Percentiles rank a stretch among this genome's conserved stretches.
phyloP scores from a whole-genome alignment of 1,140 invertebrate species.

The Tetramorium simillimum region DNA sequence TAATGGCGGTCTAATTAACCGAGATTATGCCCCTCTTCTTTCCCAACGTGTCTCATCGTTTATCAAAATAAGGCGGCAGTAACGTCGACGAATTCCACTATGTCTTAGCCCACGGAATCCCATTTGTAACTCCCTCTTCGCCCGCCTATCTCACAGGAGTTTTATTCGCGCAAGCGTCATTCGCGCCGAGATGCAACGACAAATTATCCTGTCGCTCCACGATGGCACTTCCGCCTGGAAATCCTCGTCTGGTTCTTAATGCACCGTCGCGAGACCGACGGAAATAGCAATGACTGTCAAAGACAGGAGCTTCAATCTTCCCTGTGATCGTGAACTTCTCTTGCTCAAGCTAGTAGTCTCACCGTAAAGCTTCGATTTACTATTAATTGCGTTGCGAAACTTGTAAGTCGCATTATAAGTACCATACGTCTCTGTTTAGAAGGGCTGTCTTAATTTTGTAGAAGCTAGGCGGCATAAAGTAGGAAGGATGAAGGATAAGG shows the following conservation, averaged over 20 bases:
- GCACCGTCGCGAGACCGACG: constrained; percentile 14
- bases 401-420: constrained; percentile 1
- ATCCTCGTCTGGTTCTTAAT: constrained; percentile 45
- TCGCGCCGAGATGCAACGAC: constrained; percentile 47
- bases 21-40: constrained; percentile 37
- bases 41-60: constrained; percentile 2
- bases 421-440: background rate
- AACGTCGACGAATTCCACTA: constrained; percentile 11
- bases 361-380: background rate
- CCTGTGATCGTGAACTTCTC: background rate
- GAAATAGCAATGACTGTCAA: constrained; percentile 49
- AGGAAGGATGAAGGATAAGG: background rate
- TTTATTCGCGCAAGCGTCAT: constrained; percentile 37
- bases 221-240: constrained; percentile 36
- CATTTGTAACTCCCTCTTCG: constrained; percentile 25
- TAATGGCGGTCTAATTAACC: constrained; percentile 63
- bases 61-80: constrained; percentile 47
- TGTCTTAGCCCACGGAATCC: background rate
- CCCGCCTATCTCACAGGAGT: background rate
- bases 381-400: background rate
- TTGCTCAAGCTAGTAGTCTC: background rate
- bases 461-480: background rate
- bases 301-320: background rate
- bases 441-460: background rate
- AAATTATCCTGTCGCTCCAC: constrained; percentile 53